phyloP scores from a whole-genome alignment of 2,888 invertebrate genomes.

The Urechis unicinctus region DNA sequence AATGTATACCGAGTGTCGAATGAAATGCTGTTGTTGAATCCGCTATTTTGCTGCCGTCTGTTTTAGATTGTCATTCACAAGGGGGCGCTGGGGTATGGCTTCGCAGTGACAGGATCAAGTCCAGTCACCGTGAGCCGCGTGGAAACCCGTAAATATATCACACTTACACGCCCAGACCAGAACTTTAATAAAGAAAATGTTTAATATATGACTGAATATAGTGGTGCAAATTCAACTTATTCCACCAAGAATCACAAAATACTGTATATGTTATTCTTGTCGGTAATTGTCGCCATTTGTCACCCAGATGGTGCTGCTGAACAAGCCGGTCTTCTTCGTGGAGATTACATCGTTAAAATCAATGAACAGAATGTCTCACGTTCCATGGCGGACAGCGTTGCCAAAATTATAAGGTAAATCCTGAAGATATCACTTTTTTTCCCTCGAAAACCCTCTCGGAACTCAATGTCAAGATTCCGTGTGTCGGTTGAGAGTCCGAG shows the following conservation, averaged over 20 bases:
- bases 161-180: background rate
- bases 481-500: too few species aligned
- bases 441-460: too few species aligned
- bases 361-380: constrained; percentile 47
- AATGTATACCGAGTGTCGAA: too few species aligned
- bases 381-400: constrained; percentile 44
- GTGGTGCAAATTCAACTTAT: too few species aligned
- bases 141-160: constrained; percentile 28
- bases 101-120: constrained; percentile 43
- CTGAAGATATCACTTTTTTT: too few species aligned
- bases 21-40: too few species aligned
- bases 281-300: background rate
- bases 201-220: too few species aligned
- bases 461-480: too few species aligned
- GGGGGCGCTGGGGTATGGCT: constrained; percentile 37
- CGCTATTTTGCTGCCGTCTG: too few species aligned
- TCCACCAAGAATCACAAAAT: background rate
- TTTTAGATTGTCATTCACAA: constrained; percentile 9
- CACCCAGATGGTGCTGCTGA: constrained; percentile 38
- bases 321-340: constrained; percentile 35
- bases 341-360: constrained; percentile 42
- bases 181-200: background rate
- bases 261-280: background rate
- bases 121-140: constrained; percentile 44
- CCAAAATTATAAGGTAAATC: constrained; percentile 41